Percentiles rank a stretch among this genome's conserved stretches.
phyloP scores from a whole-genome alignment of 1,140 invertebrate genomes.

The Mizuhopecten yessoensis region DNA sequence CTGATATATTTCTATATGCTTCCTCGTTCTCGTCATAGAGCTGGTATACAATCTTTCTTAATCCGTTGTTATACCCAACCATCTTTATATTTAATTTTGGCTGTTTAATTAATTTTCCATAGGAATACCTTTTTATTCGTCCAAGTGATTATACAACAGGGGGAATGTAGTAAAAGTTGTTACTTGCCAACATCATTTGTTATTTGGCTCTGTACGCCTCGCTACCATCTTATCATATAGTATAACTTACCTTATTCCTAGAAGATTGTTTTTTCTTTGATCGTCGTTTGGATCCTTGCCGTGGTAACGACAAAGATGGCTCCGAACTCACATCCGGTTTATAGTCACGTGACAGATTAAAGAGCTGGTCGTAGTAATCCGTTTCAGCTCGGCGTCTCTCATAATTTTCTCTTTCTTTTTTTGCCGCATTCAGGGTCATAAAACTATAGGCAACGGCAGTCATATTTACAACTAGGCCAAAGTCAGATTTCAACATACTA shows the following conservation, averaged over 20 bases:
- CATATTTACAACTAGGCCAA: constrained; percentile 21
- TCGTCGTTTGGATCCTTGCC: not conserved
- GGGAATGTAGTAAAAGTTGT: too few species aligned
- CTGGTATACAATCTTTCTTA: too few species aligned
- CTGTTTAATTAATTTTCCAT: too few species aligned
- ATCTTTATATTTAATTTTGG: too few species aligned
- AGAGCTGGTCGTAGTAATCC: not conserved
- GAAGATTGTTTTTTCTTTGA: not conserved
- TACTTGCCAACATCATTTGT: too few species aligned
- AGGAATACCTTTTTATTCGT: too few species aligned
- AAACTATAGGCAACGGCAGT: constrained; percentile 29
- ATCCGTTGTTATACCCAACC: too few species aligned
- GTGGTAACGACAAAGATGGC: constrained; percentile 28
- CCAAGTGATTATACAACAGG: not conserved
- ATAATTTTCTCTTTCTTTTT: constrained; percentile 19
- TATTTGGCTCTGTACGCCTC: too few species aligned
- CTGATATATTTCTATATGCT: not conserved
- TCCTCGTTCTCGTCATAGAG: not conserved
- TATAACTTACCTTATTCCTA: not conserved
- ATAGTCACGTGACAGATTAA: not conserved
- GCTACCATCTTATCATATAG: not conserved
- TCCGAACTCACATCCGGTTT: not conserved
- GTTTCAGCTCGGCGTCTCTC: constrained; percentile 3
- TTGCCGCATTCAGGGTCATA: constrained; percentile 30
- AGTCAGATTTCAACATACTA: constrained; percentile 9